phyloP scores from a whole-genome alignment of 2,113 vertebrate genomes.

The Hyla sarda region DNA sequence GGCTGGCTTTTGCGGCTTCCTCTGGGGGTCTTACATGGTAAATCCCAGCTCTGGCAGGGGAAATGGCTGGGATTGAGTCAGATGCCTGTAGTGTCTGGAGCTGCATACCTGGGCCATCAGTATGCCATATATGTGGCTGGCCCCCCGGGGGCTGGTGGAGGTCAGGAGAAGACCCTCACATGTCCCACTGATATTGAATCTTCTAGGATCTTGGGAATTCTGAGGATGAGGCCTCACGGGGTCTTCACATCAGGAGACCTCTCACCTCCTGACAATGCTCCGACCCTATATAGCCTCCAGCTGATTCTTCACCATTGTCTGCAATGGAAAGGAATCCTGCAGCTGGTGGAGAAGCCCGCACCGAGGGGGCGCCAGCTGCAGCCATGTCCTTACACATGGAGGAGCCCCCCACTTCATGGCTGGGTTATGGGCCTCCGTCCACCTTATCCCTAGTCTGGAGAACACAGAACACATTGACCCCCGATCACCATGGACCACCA shows the following conservation, averaged over 20 bases:
- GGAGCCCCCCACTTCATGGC: no score
- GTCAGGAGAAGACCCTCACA: conserved; percentile 2
- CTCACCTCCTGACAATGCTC: conserved; percentile 53
- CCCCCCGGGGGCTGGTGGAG: neutral
- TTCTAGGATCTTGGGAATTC: conserved; percentile 46
- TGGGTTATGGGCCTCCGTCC: no score
- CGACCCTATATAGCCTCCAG: conserved; percentile 38
- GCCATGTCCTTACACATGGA: no score
- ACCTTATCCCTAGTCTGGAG: no score
- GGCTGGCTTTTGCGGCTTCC: no score
- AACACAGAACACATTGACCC: no score
- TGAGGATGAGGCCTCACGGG: conserved; percentile 54
- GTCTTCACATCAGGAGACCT: conserved; percentile 58
- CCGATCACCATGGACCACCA: no score
- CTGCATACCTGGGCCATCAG: neutral
- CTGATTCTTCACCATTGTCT: conserved; percentile 31
- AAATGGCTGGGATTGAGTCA: no score
- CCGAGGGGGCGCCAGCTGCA: neutral
- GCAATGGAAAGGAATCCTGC: conserved; percentile 1
- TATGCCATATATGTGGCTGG: neutral
- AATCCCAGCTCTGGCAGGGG: neutral
- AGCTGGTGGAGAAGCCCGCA: neutral
- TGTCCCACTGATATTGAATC: conserved; percentile 39
- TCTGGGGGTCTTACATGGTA: neutral
- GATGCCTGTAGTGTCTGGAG: conserved; percentile 9